Evolutionary conservation across 2,797 vertebrate genomes (phyloP), one percentile per base, ranked within the genome.

Genomic region (Anguilla pacifica): DNA sequence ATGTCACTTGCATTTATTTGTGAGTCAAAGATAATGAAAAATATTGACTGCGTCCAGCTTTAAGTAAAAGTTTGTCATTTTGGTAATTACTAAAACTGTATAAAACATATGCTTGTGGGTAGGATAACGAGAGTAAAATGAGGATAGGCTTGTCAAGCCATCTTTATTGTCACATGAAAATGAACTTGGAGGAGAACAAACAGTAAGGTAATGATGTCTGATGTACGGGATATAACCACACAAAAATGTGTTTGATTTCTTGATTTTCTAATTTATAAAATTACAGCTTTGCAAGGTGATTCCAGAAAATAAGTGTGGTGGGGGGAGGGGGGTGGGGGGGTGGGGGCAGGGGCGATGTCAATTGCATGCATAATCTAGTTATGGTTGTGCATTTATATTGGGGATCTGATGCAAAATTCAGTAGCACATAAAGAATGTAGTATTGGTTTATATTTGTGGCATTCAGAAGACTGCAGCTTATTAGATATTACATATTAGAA

Each of bases 181-280:
- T 70, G 6, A 74, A 43, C 35, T 39, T 43, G 39, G 74, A 79
- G 7, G 70, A 39, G 74, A 79, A 79, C 39, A 79, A 79, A 79
- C 39, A 74, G 6, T 4, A 25, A 46, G 39, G 6, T 43, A 46
- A 79, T 79, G 39, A 49, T n/a, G 28, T 49, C 17, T 22, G 74
- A 46, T 46, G 11, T 46, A 39, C 17, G 70, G 11, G 31, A 74
- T 74, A 17, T 39, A 67, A 39, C 70, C 7, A n/a, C 19, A 49
- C 46, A 43, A 51, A n/a, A 82, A 25, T 46, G 79, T 82, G 79
- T 82, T 82, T 82, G 79, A 49, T 51, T 82, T n/a, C 79, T 82
- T 82, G 79, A 82, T 82, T 82, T 82, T 49, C 19, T 51, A 1
- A 25, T 82, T 49, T n/a, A 22, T 49, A 51, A 82, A 82, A 82